Conservation (phyloP, 2,888 invertebrate species). For the Tenthredo livida region DNA sequence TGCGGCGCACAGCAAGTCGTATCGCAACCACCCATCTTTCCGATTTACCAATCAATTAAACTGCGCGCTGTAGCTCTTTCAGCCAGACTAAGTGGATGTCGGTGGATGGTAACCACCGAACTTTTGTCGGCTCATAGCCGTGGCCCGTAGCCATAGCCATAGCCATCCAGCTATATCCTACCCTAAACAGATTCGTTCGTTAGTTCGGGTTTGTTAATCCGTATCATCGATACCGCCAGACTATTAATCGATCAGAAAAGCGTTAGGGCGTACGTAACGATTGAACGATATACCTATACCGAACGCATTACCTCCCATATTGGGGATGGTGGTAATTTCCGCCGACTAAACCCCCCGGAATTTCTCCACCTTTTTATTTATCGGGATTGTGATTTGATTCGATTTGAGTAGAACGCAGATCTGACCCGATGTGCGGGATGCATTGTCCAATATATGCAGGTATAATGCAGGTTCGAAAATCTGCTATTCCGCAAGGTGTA, state of each 20-base stretch:
- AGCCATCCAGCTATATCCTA: not conserved
- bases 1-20: too few species aligned
- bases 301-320: not conserved
- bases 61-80: slow-evolving; percentile 64
- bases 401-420: too few species aligned
- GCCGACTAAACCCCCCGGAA: too few species aligned
- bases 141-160: too few species aligned
- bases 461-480: too few species aligned
- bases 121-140: slow-evolving; percentile 24
- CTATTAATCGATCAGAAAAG: slow-evolving; percentile 34
- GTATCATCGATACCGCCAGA: slow-evolving; percentile 29
- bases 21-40: slow-evolving; percentile 64
- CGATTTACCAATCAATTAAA: slow-evolving; percentile 75
- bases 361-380: too few species aligned
- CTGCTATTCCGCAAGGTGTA: too few species aligned
- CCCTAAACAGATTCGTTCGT: not conserved
- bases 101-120: slow-evolving; percentile 1
- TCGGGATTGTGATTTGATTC: too few species aligned
- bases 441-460: too few species aligned
- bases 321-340: not conserved
- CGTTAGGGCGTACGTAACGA: slow-evolving; percentile 18
- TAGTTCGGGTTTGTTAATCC: slow-evolving; percentile 38
- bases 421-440: too few species aligned
- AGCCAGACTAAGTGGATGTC: slow-evolving; percentile 75
- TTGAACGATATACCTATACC: not conserved